These are phyloP conservation scores for Rallus limicola DNA, from an alignment of 2,113 vertebrate genomes.

Conservation along the genomic window DNA sequence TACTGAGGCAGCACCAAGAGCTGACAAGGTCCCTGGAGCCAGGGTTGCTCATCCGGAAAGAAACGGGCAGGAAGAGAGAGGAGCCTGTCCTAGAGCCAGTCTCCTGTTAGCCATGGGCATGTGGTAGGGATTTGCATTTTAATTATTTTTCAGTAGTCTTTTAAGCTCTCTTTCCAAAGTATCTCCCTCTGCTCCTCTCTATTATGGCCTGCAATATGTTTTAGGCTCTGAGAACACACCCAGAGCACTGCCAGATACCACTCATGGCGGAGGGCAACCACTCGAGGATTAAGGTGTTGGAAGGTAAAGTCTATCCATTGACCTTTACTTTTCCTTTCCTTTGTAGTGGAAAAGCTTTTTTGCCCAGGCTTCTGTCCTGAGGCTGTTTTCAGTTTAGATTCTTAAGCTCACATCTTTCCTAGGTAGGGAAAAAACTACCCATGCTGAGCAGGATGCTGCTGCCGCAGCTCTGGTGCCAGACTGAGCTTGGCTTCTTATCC, in stretches of 20 bases:
- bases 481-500: background rate
- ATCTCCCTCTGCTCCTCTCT: slow-evolving; percentile 8
- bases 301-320: slow-evolving; percentile 53
- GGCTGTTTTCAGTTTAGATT: background rate
- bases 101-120: slow-evolving; percentile 49
- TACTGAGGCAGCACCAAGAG: slow-evolving; percentile 46
- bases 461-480: background rate
- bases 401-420: background rate
- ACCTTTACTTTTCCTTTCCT: slow-evolving; percentile 37
- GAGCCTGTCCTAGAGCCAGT: slow-evolving; percentile 15
- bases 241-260: background rate
- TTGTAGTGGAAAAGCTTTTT: slow-evolving; percentile 12
- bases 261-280: background rate
- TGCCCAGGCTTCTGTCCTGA: background rate
- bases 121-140: slow-evolving; percentile 51
- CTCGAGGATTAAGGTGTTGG: background rate
- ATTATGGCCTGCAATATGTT: background rate
- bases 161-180: slow-evolving; percentile 49
- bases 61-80: slow-evolving; percentile 37
- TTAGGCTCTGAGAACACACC: background rate
- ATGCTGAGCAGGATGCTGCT: background rate
- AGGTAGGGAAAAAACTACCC: background rate
- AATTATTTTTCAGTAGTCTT: slow-evolving; percentile 44
- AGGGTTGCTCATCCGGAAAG: slow-evolving; percentile 53
- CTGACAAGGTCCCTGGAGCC: slow-evolving; percentile 29